Percentiles rank a stretch among this genome's conserved stretches.
Evolutionary conservation across 2,113 vertebrate species (phyloP).

Genomic region (Tupaia tana): DNA sequence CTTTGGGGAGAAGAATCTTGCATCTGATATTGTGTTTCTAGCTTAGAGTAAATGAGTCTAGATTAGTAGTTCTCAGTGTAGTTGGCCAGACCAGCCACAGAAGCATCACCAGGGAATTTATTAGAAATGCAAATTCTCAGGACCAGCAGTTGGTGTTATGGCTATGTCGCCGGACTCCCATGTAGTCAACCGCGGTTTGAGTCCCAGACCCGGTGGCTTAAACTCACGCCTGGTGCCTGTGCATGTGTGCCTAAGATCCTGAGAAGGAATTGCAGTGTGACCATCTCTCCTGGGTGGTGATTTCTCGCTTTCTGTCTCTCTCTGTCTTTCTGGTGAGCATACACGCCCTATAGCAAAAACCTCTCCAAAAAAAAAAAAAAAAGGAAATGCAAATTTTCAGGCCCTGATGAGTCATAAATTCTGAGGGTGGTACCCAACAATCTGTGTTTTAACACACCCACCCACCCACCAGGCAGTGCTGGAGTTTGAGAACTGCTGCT

Average conservation of each 20-base stretch:
- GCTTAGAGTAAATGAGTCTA: not conserved
- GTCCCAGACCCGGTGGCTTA: too few relatives aligned
- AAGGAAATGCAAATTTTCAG: not conserved
- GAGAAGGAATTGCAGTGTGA: too few relatives aligned
- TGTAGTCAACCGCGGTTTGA: too few relatives aligned
- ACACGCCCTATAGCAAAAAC: too few relatives aligned
- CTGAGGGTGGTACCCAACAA: not conserved
- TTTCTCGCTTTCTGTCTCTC: too few relatives aligned
- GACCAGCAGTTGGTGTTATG: too few relatives aligned
- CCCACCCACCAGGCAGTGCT: not conserved
- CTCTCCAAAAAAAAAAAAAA: too few relatives aligned
- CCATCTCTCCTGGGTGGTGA: too few relatives aligned
- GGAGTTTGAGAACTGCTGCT: not conserved
- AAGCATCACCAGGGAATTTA: not conserved
- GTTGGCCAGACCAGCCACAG: not conserved
- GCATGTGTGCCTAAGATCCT: too few relatives aligned
- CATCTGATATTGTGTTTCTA: conserved; percentile 2
- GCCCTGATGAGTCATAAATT: not conserved
- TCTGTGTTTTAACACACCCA: not conserved
- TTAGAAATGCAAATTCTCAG: not conserved
- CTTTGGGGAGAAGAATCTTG: not conserved
- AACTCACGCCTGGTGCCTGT: too few relatives aligned
- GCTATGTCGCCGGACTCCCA: too few relatives aligned
- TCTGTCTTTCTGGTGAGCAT: too few relatives aligned
- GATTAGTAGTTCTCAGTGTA: conserved; percentile 9